Conservation (phyloP, 2,888 invertebrate genomes). For the Leucania comma region DNA sequence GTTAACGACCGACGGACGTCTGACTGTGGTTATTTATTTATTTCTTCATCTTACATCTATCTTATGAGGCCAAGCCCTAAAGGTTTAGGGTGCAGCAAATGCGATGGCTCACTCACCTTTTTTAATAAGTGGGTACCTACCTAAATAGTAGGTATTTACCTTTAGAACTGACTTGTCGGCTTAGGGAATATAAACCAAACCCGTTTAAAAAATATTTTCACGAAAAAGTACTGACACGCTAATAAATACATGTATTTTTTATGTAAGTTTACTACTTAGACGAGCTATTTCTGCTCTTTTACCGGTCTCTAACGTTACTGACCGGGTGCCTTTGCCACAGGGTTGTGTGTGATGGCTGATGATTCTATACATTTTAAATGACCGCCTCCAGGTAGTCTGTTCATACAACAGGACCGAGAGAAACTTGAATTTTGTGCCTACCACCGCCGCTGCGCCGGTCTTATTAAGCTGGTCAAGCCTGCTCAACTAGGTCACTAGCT, state of each 20-base stretch:
- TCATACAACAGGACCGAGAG: constrained; percentile 17
- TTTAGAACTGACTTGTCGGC: too few species aligned
- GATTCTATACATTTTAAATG: constrained; percentile 34
- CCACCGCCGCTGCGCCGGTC: background rate
- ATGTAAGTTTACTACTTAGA: background rate
- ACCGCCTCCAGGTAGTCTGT: constrained; percentile 17
- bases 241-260: too few species aligned
- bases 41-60: too few species aligned
- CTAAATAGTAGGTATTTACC: too few species aligned
- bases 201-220: too few species aligned
- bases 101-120: background rate
- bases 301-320: background rate
- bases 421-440: constrained; percentile 23
- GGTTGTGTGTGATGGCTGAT: constrained; percentile 10
- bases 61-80: too few species aligned
- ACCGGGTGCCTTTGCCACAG: background rate
- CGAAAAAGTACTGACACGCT: too few species aligned
- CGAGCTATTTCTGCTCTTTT: background rate
- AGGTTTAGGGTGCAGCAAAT: too few species aligned
- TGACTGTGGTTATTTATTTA: too few species aligned
- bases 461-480: constrained; percentile 19
- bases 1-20: too few species aligned
- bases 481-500: constrained; percentile 34
- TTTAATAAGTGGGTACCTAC: background rate
- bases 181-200: too few species aligned